phyloP scores from a whole-genome alignment of 2,113 vertebrate genomes.

The Albula glossodonta region DNA sequence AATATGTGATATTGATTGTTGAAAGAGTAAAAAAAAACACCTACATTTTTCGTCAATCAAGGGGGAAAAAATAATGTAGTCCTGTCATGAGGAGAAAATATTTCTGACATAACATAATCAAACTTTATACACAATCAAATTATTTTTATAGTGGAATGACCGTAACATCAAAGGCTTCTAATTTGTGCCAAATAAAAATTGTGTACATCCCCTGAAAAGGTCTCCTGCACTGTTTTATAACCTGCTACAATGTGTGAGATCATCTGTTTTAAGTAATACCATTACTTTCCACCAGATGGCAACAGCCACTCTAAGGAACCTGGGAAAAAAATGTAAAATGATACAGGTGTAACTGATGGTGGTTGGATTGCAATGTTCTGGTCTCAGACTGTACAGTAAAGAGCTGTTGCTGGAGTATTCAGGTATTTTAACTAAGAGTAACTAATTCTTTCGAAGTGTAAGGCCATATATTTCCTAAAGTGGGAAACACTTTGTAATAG shows the following conservation, averaged over 20 bases:
- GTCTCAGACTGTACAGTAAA: not conserved
- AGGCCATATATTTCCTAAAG: not conserved
- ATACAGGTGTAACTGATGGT: not conserved
- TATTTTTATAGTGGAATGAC: no score
- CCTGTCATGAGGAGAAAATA: no score
- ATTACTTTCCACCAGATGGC: conserved; percentile 44
- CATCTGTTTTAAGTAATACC: conserved; percentile 25
- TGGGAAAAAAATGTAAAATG: not conserved
- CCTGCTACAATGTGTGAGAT: not conserved
- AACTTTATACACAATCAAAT: no score
- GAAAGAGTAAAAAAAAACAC: no score
- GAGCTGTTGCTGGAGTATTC: no score
- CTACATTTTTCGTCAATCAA: no score
- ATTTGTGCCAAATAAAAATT: not conserved
- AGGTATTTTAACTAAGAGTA: not conserved
- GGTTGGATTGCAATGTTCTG: not conserved
- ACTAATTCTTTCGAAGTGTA: not conserved
- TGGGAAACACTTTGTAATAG: not conserved
- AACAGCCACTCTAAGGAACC: conserved; percentile 14
- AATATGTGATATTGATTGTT: no score
- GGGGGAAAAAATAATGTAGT: no score
- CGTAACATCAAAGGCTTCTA: no score
- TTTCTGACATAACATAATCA: no score
- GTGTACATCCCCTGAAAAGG: not conserved
- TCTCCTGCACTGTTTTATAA: not conserved